Conservation (phyloP, 2,113 vertebrate species). For the Eurystomus gularis region DNA sequence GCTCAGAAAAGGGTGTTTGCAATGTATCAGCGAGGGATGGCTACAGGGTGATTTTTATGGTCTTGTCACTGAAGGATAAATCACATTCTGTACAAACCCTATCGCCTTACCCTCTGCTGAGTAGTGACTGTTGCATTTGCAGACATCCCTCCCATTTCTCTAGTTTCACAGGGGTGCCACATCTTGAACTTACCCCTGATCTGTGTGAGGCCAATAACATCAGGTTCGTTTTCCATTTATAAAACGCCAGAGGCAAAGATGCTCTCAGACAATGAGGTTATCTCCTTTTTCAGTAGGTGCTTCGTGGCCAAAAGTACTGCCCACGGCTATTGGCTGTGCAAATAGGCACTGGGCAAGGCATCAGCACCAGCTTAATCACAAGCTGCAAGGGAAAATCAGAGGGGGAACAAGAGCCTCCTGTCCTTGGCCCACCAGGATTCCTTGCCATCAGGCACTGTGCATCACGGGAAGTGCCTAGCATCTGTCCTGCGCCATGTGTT, state of each 20-base stretch:
- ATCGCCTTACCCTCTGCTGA: not conserved
- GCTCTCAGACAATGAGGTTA: not conserved
- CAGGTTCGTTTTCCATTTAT: not conserved
- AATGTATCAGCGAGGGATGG: not conserved
- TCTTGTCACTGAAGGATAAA: not conserved
- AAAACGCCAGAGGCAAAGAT: not conserved
- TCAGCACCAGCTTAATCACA: slow-evolving; percentile 17
- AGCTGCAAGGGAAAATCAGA: not conserved
- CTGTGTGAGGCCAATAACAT: not conserved
- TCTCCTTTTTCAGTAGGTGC: not conserved
- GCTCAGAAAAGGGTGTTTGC: not conserved
- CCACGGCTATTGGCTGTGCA: not conserved
- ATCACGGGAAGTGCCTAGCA: not conserved
- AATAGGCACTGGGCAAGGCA: not conserved
- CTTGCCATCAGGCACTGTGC: not conserved
- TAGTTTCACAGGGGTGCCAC: not conserved
- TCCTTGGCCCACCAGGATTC: slow-evolving; percentile 40
- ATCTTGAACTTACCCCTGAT: not conserved
- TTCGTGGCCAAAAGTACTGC: not conserved
- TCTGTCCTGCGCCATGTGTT: slow-evolving; percentile 45
- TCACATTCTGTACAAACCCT: not conserved
- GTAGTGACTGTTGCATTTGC: not conserved
- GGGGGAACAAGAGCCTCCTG: not conserved
- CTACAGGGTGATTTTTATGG: not conserved
- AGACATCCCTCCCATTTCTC: not conserved